These are phyloP conservation scores for Upupa epops DNA, from an alignment of 2,113 vertebrate species.

Conservation along the genomic window DNA sequence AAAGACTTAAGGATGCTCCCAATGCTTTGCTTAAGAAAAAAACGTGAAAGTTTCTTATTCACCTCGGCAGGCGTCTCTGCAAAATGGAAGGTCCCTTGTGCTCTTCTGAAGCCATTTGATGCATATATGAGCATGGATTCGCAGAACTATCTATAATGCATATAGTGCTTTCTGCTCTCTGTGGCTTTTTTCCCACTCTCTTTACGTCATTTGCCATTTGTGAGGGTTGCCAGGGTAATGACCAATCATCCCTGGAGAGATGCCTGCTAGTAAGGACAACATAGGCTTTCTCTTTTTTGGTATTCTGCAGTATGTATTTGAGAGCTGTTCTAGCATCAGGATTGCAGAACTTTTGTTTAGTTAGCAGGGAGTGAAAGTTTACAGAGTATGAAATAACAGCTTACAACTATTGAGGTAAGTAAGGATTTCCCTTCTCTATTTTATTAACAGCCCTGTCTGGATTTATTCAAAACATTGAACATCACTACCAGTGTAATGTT, in stretches of 20 bases:
- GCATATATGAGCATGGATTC: slow-evolving; percentile 69
- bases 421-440: background rate
- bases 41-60: slow-evolving; percentile 49
- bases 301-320: slow-evolving; percentile 71
- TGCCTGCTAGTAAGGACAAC: slow-evolving; percentile 82
- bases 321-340: slow-evolving; percentile 68
- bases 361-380: slow-evolving; percentile 66
- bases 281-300: slow-evolving; percentile 84
- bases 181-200: slow-evolving; percentile 86
- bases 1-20: slow-evolving; percentile 31
- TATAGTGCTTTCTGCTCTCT: slow-evolving; percentile 78
- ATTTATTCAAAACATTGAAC: background rate
- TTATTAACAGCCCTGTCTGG: background rate
- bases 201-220: slow-evolving; percentile 92
- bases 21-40: slow-evolving; percentile 40
- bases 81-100: slow-evolving; percentile 58
- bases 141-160: slow-evolving; percentile 86
- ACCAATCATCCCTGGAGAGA: slow-evolving; percentile 86
- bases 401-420: slow-evolving; percentile 39
- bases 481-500: background rate
- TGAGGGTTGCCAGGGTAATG: slow-evolving; percentile 89
- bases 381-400: slow-evolving; percentile 55
- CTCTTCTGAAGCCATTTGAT: slow-evolving; percentile 76
- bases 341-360: slow-evolving; percentile 72
- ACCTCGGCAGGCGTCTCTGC: slow-evolving; percentile 39